Evolutionary conservation across 2,888 invertebrate genomes (phyloP).

Genomic region (Plagiodera versicolora): DNA sequence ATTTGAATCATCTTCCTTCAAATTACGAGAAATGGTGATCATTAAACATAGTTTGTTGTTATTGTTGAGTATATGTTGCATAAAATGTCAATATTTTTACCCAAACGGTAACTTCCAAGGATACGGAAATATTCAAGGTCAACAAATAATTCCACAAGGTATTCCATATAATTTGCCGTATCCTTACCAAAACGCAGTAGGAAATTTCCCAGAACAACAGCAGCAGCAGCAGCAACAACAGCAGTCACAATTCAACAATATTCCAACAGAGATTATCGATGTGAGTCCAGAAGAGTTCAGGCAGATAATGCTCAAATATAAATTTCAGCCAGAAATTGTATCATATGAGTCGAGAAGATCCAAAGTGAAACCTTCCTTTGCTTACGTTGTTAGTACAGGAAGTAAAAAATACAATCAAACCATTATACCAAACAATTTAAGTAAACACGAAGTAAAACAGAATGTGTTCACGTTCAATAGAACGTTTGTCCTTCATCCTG

Average conservation of each 20-base stretch:
- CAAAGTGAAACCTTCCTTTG: background rate
- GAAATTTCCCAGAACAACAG: background rate
- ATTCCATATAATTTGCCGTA: background rate
- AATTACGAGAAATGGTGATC: background rate
- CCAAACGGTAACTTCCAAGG: background rate
- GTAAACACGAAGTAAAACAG: conserved; percentile 14
- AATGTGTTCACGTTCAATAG: conserved; percentile 23
- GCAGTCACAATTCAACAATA: conserved; percentile 10
- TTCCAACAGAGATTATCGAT: conserved; percentile 42
- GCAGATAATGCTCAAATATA: conserved; percentile 11
- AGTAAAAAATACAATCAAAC: conserved; percentile 17
- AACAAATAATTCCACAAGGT: background rate
- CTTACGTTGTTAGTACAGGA: conserved; percentile 17
- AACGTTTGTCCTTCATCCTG: conserved; percentile 25
- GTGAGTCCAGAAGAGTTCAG: conserved; percentile 32
- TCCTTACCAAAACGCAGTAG: background rate
- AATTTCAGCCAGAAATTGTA: conserved; percentile 12
- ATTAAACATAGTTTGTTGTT: background rate
- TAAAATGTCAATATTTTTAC: background rate
- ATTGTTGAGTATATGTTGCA: background rate
- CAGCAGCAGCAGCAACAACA: background rate
- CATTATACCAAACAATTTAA: conserved; percentile 7
- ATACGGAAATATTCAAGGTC: background rate
- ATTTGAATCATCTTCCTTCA: background rate
- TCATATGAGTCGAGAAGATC: conserved; percentile 9